phyloP scores from a whole-genome alignment of 2,113 vertebrate species.

The Propithecus coquereli region DNA sequence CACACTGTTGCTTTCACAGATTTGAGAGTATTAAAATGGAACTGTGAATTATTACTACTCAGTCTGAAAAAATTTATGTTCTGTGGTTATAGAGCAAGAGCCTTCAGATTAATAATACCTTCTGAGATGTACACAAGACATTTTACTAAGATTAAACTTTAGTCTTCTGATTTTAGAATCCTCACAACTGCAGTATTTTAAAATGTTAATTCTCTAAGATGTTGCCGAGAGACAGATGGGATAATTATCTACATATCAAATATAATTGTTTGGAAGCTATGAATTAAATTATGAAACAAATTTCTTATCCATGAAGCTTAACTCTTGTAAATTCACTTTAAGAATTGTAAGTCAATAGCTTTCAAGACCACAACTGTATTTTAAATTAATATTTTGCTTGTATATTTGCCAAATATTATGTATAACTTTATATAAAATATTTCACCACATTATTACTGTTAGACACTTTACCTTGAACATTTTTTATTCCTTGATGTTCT shows the following conservation, averaged over 20 bases:
- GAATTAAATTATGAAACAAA: conserved; percentile 23
- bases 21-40: not conserved
- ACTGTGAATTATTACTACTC: not conserved
- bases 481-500: not conserved
- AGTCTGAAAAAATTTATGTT: not conserved
- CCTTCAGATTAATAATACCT: not conserved
- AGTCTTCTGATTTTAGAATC: conserved; percentile 50
- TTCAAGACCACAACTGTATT: not conserved
- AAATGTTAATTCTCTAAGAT: conserved; percentile 61
- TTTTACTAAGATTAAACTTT: conserved; percentile 45
- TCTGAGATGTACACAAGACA: not conserved
- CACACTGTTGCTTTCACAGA: not conserved
- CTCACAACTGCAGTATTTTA: not conserved
- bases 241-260: conserved; percentile 48
- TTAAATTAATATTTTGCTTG: not conserved
- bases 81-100: not conserved
- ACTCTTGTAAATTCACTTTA: not conserved
- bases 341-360: not conserved
- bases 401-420: not conserved
- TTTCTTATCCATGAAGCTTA: conserved; percentile 36
- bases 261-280: conserved; percentile 63
- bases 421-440: not conserved
- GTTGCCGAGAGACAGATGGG: conserved; percentile 53
- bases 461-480: not conserved
- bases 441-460: not conserved